phyloP scores from a whole-genome alignment of 2,113 vertebrate species.

The Nibea albiflora region DNA sequence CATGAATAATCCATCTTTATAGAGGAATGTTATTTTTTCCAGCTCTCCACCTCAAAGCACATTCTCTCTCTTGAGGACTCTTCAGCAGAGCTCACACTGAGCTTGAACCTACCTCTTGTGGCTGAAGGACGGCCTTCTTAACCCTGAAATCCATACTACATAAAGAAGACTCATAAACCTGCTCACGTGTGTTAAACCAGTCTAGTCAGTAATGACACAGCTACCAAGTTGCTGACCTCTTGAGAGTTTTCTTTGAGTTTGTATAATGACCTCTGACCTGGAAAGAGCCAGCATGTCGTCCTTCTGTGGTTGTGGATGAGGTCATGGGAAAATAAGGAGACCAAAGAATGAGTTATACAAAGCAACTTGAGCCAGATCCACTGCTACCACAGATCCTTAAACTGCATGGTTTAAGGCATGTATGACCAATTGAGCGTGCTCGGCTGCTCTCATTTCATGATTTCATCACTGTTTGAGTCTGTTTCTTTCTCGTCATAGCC shows the following conservation, averaged over 20 bases:
- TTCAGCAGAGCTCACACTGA: neutral
- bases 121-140: neutral
- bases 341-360: neutral
- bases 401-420: neutral
- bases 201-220: too few species aligned
- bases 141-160: neutral
- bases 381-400: neutral
- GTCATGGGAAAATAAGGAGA: slow-evolving; percentile 3
- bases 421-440: neutral
- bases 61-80: slow-evolving; percentile 12
- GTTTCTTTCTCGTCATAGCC: neutral
- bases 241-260: neutral
- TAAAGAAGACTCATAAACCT: neutral
- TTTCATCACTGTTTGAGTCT: neutral
- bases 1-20: neutral
- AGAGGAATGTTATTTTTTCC: neutral
- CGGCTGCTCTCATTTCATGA: neutral
- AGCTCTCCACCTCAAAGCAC: neutral
- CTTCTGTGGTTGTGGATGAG: slow-evolving; percentile 8
- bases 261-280: neutral
- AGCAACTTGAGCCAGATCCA: neutral
- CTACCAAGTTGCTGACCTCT: neutral
- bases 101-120: neutral
- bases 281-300: neutral
- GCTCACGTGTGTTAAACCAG: neutral